A percentile compares a stretch with the other conserved stretches of the same genome.
These are phyloP conservation scores for Neocrepidodera transversa DNA, from an alignment of 2,888 invertebrate species.

Conservation along the genomic window DNA sequence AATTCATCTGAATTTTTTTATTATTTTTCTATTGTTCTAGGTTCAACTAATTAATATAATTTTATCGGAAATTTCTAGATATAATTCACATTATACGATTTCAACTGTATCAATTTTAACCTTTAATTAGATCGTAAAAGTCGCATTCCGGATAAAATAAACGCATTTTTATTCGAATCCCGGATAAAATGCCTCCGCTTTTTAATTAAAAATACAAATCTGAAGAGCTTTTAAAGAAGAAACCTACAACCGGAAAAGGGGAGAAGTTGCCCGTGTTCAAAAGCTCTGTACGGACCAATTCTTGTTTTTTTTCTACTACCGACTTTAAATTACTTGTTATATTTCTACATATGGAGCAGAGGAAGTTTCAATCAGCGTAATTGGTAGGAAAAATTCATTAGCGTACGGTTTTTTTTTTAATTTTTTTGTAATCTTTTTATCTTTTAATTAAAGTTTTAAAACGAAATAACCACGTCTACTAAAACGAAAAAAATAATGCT, in stretches of 20 bases:
- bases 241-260: constrained; percentile 34
- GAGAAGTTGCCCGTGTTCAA: constrained; percentile 36
- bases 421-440: no score
- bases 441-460: no score
- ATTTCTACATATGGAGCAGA: constrained; percentile 38
- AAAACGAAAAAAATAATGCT: no score
- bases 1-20: no score
- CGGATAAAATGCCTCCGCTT: constrained; percentile 25
- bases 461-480: no score
- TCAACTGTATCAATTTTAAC: no score
- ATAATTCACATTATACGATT: no score
- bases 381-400: constrained; percentile 43
- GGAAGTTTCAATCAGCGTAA: constrained; percentile 50
- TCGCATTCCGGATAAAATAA: no score
- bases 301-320: constrained; percentile 29
- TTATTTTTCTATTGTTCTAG: no score
- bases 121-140: no score
- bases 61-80: no score
- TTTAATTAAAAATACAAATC: constrained; percentile 43
- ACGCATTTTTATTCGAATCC: not conserved
- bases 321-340: constrained; percentile 39
- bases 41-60: no score
- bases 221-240: constrained; percentile 36
- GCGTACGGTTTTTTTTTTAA: constrained; percentile 1
- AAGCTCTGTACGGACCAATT: constrained; percentile 34